Evolutionary conservation across 2,888 invertebrate species (phyloP).

Genomic region (Ennomos quercinarius): DNA sequence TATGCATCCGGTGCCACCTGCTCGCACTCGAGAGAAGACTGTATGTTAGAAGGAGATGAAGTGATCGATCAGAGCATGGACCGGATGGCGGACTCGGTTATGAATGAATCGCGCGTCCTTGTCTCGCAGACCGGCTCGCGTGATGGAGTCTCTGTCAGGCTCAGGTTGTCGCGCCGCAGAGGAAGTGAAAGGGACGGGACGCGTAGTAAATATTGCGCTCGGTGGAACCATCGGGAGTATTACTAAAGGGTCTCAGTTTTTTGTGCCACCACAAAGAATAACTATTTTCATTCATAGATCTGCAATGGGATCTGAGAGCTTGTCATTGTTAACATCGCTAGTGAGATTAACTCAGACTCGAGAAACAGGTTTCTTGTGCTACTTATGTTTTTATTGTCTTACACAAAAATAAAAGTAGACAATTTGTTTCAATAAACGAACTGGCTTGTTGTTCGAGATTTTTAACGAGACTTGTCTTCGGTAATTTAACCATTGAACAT

Average conservation of each 20-base stretch:
- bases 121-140: conserved; percentile 57
- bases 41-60: conserved; percentile 83
- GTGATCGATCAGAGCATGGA: conserved; percentile 78
- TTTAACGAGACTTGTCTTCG: too few relatives aligned
- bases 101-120: conserved; percentile 82
- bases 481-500: too few relatives aligned
- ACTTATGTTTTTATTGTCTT: conserved; percentile 1
- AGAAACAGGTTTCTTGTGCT: conserved; percentile 28
- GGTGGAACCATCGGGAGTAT: conserved; percentile 70
- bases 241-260: conserved; percentile 72
- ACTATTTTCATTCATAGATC: conserved; percentile 73
- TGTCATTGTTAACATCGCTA: conserved; percentile 21
- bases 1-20: conserved; percentile 82
- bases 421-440: too few relatives aligned
- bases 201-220: conserved; percentile 84
- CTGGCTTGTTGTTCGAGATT: too few relatives aligned
- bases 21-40: conserved; percentile 77
- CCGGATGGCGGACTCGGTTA: conserved; percentile 84
- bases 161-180: conserved; percentile 81
- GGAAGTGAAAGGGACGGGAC: conserved; percentile 85
- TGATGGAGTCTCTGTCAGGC: conserved; percentile 66
- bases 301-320: conserved; percentile 36
- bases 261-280: conserved; percentile 72
- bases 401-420: conserved; percentile 1
- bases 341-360: conserved; percentile 24